Conservation (phyloP, 2,113 vertebrate genomes). For the Aptenodytes patagonicus region DNA sequence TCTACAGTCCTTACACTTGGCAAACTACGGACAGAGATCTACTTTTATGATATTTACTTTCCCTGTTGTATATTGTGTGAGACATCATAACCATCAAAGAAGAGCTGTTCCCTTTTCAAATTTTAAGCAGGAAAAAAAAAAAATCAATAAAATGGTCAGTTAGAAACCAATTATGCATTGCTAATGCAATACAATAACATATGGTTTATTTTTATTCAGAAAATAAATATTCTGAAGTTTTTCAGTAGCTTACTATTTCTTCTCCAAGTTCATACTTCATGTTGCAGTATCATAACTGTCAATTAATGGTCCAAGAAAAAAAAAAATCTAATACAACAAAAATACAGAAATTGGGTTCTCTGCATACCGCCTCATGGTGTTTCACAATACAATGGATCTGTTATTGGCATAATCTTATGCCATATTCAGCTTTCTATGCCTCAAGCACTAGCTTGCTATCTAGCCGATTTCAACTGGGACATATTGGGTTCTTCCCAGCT, state of each 20-base stretch:
- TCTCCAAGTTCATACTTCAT: not conserved
- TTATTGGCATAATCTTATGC: accelerated
- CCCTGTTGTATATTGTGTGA: not conserved
- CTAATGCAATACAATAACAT: not conserved
- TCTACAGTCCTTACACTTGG: not conserved
- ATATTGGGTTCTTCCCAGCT: not conserved
- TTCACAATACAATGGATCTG: not conserved
- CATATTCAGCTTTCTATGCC: not conserved
- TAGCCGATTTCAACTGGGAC: not conserved
- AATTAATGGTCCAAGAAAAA: not conserved
- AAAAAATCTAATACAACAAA: not conserved
- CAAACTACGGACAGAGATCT: not conserved
- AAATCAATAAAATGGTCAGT: not conserved
- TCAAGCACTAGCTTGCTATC: not conserved
- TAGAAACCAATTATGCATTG: not conserved
- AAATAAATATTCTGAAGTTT: not conserved
- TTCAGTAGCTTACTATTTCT: not conserved
- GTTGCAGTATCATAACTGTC: not conserved
- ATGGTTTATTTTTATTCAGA: not conserved
- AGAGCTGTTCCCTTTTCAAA: not conserved
- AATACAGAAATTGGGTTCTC: not conserved
- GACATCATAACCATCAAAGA: not conserved
- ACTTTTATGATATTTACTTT: not conserved
- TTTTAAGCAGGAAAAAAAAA: not conserved
- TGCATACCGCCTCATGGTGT: too few species aligned